Percentiles rank a stretch among this genome's conserved stretches.
phyloP scores from a whole-genome alignment of 1,140 invertebrate genomes.

The Mizuhopecten yessoensis region DNA sequence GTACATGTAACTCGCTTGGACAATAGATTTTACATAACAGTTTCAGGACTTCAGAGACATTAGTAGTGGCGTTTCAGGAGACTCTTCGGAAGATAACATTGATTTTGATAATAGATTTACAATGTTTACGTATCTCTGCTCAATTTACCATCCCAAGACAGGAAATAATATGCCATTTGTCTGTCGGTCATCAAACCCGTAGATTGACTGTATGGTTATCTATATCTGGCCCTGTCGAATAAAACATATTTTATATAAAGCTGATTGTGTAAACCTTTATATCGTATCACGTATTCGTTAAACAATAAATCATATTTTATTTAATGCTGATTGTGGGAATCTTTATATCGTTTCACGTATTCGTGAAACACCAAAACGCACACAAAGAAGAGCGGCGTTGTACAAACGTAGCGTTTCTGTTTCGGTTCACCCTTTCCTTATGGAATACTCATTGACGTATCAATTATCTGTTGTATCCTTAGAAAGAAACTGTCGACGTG shows the following conservation, averaged over 20 bases:
- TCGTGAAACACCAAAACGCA: too few species aligned
- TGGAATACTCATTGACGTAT: too few species aligned
- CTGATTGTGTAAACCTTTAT: not conserved
- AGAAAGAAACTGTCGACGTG: too few species aligned
- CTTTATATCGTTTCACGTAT: too few species aligned
- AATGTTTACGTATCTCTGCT: not conserved
- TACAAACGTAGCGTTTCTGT: too few species aligned
- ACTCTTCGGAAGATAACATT: not conserved
- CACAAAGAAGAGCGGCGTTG: too few species aligned
- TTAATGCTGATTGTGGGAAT: too few species aligned
- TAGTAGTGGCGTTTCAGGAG: not conserved
- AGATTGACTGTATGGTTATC: not conserved
- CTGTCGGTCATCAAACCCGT: not conserved
- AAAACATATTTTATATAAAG: not conserved
- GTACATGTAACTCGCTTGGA: not conserved
- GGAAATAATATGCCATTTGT: slow-evolving; percentile 5
- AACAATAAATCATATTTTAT: too few species aligned
- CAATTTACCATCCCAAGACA: slow-evolving; percentile 26
- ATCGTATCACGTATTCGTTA: not conserved
- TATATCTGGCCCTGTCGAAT: not conserved
- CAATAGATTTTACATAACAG: slow-evolving; percentile 35
- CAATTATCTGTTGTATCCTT: too few species aligned
- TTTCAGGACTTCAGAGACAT: not conserved
- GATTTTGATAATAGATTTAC: not conserved
- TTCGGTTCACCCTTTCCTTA: too few species aligned